phyloP scores from a whole-genome alignment of 2,113 vertebrate species.

The Pelmatolapia mariae region DNA sequence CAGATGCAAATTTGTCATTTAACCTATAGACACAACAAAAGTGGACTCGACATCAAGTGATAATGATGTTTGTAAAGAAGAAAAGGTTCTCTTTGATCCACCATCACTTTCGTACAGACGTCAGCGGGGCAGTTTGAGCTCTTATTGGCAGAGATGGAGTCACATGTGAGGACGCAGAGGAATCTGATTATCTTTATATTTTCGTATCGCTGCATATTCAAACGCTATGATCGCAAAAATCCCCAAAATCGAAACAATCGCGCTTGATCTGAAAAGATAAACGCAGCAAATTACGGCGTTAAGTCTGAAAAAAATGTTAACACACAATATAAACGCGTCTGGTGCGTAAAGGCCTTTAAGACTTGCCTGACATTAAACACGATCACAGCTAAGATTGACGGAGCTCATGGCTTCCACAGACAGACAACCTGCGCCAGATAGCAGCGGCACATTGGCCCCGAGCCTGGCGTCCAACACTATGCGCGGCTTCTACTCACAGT shows the following conservation, averaged over 20 bases:
- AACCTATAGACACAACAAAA: accelerated
- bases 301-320: neutral
- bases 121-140: neutral
- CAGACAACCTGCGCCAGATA: neutral
- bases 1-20: neutral
- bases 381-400: neutral
- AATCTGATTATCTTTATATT: neutral
- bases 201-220: neutral
- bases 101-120: neutral
- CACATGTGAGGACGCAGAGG: neutral
- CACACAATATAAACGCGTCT: neutral
- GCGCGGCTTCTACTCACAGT: neutral
- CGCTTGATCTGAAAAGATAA: neutral
- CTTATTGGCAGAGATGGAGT: neutral
- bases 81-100: neutral
- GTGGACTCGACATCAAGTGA: neutral
- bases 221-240: accelerated
- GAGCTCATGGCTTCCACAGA: neutral
- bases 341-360: neutral
- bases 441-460: accelerated
- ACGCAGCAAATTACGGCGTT: accelerated
- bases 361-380: neutral
- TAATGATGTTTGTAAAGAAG: neutral
- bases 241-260: neutral
- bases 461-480: neutral